Evolutionary conservation across 2,888 invertebrate species (phyloP).

Genomic region (Sminthurinus aureus): DNA sequence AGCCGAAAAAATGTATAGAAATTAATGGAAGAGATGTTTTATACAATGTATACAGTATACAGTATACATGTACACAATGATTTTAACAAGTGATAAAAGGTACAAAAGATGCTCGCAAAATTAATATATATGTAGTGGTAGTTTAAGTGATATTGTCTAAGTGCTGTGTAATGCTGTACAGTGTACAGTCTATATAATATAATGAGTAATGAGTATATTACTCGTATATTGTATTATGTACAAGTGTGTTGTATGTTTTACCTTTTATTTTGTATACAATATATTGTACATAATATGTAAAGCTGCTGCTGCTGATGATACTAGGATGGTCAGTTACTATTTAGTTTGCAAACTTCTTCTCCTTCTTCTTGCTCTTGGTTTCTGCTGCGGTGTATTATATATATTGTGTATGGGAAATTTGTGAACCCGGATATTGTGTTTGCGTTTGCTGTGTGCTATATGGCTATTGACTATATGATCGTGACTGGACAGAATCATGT

Average conservation of each 20-base stretch:
- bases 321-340: neutral
- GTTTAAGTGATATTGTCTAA: no score
- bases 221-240: no score
- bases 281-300: neutral
- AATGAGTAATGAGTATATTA: no score
- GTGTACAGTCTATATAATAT: neutral
- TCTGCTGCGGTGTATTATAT: neutral
- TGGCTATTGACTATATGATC: conserved; percentile 3
- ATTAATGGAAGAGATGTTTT: neutral
- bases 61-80: neutral
- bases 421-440: conserved; percentile 55
- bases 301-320: no score
- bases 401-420: neutral
- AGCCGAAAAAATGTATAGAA: neutral
- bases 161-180: neutral
- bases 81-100: neutral
- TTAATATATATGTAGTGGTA: no score
- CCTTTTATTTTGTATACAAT: neutral
- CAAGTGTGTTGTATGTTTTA: neutral
- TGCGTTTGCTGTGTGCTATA: conserved; percentile 57
- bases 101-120: neutral
- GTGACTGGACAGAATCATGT: neutral
- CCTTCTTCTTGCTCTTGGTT: neutral
- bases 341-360: neutral
- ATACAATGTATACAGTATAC: no score